Evolutionary conservation across 2,888 invertebrate genomes (phyloP), one percentile per base, ranked within the genome.

Genomic region (Cotesia congregata): DNA sequence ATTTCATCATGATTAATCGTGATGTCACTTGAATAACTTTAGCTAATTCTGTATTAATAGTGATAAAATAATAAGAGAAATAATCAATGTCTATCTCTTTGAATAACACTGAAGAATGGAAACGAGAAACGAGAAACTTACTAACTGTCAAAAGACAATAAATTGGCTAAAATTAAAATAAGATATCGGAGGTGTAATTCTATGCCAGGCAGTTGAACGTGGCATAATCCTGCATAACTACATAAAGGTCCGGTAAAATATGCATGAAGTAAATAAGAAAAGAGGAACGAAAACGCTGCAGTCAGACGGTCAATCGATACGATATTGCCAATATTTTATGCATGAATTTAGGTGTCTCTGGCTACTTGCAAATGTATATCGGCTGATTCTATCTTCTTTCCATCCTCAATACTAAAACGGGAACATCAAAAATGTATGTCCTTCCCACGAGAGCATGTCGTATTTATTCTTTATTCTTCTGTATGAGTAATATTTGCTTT

Each of bases 241-340:
- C 30, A 70, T 12, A 9, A 39, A 41, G 41, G 67, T 76, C 72
- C 68, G 67, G 76, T 76, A 67, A 76, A 72, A 76, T 76, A 72
- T 72, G 67, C 76, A 76, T 76, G 61, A 61, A 76, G 67, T 72
- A 61, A 60, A 61, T 59, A 30, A 50, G 71, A 38, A 65, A 60
- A 64, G 15, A 41, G 73, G 50, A 39, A 67, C 12, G 38, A 50
- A 17, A 39, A 20, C 6, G 50, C n/a, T 67, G 41, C 12, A 64
- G 73, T 30, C 67, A 67, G 65, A 61, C 65, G 67, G 67, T 64
- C 76, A 73, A 78, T 78, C 79, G 78, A 81, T 80, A 75, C 74
- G 71, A 75, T 75, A 77, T 78, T 77, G 68, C 76, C 79, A 76
- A 80, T 80, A 79, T 72, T 71, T 79, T 76, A 61, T 73, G 64